Base-by-base conservation (phyloP, 2,797 vertebrate genomes). In the Sebastes matsubarae region DNA sequence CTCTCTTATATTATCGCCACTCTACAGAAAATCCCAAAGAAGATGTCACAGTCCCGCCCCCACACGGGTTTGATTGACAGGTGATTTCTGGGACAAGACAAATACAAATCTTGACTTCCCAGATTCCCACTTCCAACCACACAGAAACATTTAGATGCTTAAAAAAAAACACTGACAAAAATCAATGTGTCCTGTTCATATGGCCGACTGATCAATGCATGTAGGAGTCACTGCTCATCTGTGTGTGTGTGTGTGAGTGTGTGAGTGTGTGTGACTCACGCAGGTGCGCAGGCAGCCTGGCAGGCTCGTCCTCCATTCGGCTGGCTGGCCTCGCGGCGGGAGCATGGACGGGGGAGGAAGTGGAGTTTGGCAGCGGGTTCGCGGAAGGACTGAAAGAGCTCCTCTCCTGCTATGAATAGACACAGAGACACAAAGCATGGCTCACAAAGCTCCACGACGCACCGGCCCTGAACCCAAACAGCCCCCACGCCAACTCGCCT, bases 381-480 rank as follows among this genome's bases (percentile, higher is more conserved):
- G 93, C 96, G 20, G 97, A 98, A 93, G 98, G 98, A 91, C 98
- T 99, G 91, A 98, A 99, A 72, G 97, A 97, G 95, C 97, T 95
- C 93, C 97, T 97, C 96, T 99, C 98, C 95, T 98, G 97, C 98
- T 99, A 97, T 97, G 94, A 94, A 95, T 92, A 95, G 93, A 95
- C 90, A 96, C 91, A 95, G 92, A 94, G 85, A 95, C 92, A 94
- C 94, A 96, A 91, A 96, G 85, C 95, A 94, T 85, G 92, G 91
- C 93, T 95, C 92, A 94, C 88, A 90, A 88, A 89, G 89, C 89
- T 89, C 81, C 77, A 76, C 77, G 52, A 89, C 79, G 70, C 88
- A 92, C 88, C 83, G 70, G 87, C 89, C 90, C 88, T 89, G 85
- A 92, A 91, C 93, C 92, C 91, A 93, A 90, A 93, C 90, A 90